Conservation (phyloP, 1,140 invertebrate genomes). For the Drosophila nigromelanica region DNA sequence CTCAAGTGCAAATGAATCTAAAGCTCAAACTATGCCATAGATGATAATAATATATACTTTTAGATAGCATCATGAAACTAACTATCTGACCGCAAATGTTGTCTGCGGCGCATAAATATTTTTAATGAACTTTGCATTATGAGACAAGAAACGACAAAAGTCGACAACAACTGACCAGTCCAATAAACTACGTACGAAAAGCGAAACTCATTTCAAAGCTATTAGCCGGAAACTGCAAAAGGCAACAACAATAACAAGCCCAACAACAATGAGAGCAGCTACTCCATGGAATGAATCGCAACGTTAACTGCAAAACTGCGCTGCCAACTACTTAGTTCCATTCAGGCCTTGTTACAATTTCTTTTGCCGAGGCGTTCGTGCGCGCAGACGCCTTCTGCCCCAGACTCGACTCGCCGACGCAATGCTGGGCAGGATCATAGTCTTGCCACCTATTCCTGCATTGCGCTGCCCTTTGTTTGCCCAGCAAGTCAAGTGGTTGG, state of each 20-base stretch:
- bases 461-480: constrained; percentile 15
- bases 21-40: background rate
- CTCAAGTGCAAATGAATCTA: no score
- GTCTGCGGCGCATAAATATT: constrained; percentile 48
- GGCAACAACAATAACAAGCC: constrained; percentile 19
- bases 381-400: background rate
- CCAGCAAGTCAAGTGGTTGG: constrained; percentile 11
- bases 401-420: background rate
- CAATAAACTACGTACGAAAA: constrained; percentile 48
- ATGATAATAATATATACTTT: constrained; percentile 6
- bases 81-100: constrained; percentile 66
- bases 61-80: constrained; percentile 21
- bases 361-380: constrained; percentile 58
- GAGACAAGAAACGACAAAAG: constrained; percentile 12
- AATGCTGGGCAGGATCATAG: constrained; percentile 29
- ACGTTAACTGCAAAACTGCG: constrained; percentile 12
- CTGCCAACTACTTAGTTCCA: constrained; percentile 30
- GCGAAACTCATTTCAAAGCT: constrained; percentile 78
- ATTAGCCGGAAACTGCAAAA: constrained; percentile 60
- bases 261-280: constrained; percentile 20
- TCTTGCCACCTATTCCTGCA: background rate
- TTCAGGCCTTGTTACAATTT: constrained; percentile 31
- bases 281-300: constrained; percentile 19
- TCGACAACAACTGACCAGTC: constrained; percentile 21
- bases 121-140: constrained; percentile 38